Percentiles rank a stretch among this genome's conserved stretches.
Conservation (phyloP, 2,888 invertebrate genomes). For the Sarcophaga subvicina region DNA sequence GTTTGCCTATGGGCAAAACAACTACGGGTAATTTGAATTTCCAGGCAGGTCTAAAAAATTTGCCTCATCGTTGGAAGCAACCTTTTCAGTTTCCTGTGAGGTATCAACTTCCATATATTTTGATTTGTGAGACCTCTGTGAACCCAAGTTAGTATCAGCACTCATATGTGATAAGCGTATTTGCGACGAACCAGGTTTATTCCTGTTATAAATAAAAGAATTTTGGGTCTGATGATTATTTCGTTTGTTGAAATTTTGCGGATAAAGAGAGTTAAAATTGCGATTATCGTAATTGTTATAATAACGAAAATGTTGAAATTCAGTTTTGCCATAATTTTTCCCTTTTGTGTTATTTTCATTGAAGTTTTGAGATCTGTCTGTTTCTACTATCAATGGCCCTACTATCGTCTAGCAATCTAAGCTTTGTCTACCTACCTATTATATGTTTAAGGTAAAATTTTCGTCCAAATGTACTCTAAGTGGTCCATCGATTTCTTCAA, state of each 20-base stretch:
- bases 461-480: neutral
- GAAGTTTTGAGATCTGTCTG: too few relatives aligned
- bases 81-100: neutral
- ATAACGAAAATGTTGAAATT: too few relatives aligned
- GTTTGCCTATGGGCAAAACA: too few relatives aligned
- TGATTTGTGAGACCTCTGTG: too few relatives aligned
- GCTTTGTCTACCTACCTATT: neutral
- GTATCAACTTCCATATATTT: too few relatives aligned
- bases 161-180: too few relatives aligned
- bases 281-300: too few relatives aligned
- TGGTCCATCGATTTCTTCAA: neutral
- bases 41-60: constrained; percentile 20
- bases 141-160: too few relatives aligned
- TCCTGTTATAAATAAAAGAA: too few relatives aligned
- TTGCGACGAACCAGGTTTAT: too few relatives aligned
- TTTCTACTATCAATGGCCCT: neutral
- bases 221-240: neutral
- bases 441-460: constrained; percentile 1
- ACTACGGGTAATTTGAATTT: constrained; percentile 7
- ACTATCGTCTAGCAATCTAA: constrained; percentile 1
- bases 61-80: too few relatives aligned
- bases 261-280: neutral
- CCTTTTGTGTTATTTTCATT: neutral
- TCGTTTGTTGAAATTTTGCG: neutral
- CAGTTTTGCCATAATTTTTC: neutral